A percentile compares a stretch with the other conserved stretches of the same genome.
Evolutionary conservation across 1,140 invertebrate species (phyloP).

Genomic region (Macrostomum lignano): DNA sequence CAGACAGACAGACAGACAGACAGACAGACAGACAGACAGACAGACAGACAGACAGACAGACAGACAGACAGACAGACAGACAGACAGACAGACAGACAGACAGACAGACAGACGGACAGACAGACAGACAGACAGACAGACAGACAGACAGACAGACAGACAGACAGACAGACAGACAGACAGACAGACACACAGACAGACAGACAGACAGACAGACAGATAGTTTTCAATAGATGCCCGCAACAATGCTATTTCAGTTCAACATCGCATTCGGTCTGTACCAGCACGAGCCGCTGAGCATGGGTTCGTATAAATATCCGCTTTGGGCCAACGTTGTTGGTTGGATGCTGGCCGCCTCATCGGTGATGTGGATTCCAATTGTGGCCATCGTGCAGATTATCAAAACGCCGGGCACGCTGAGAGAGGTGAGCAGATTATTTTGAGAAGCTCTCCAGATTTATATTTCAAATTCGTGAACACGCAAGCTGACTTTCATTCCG

Average conservation of each 20-base stretch:
- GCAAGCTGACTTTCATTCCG: neutral
- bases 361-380: constrained; percentile 16
- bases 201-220: no score
- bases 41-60: no score
- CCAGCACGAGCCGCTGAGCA: constrained; percentile 30
- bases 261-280: constrained; percentile 38
- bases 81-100: no score
- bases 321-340: constrained; percentile 41
- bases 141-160: no score
- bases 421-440: constrained; percentile 6
- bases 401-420: constrained; percentile 7
- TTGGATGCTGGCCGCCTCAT: constrained; percentile 40
- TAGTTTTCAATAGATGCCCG: no score
- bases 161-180: no score
- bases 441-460: constrained; percentile 3
- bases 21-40: no score
- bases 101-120: no score
- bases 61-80: no score
- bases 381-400: constrained; percentile 31
- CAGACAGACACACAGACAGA: no score
- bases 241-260: constrained; percentile 29
- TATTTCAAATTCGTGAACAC: neutral
- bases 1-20: no score
- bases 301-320: constrained; percentile 36
- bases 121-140: no score